Conservation (phyloP, 2,797 vertebrate genomes). For the Enteromius trimaculatus region DNA sequence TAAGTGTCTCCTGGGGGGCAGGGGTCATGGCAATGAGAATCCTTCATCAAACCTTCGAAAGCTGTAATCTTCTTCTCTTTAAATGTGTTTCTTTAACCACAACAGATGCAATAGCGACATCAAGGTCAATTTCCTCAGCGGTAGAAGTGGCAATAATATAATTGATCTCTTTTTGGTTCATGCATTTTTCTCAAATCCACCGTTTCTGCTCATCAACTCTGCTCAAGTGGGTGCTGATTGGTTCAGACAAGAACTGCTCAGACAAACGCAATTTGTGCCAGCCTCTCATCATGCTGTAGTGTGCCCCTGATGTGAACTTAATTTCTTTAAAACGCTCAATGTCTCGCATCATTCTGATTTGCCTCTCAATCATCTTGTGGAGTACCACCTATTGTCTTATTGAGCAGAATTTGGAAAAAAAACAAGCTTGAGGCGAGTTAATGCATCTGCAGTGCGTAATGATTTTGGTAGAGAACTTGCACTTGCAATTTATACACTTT, state of each 20-base stretch:
- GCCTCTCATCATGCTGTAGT: background rate
- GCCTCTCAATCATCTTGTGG: conserved; percentile 25
- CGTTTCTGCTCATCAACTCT: conserved; percentile 2
- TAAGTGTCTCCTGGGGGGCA: conserved; percentile 5
- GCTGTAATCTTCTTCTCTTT: conserved; percentile 29
- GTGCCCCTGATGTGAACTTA: conserved; percentile 26
- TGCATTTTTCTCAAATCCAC: conserved; percentile 9
- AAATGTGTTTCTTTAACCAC: background rate
- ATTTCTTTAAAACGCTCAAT: conserved; percentile 18
- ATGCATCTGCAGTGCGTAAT: background rate
- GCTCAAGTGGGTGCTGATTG: conserved; percentile 40
- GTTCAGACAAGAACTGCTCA: conserved; percentile 20
- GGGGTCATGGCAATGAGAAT: conserved; percentile 28
- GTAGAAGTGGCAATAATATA: conserved; percentile 28
- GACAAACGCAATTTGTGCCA: conserved; percentile 22
- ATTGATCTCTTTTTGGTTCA: background rate
- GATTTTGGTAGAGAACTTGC: background rate
- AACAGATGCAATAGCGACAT: background rate
- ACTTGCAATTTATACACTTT: background rate
- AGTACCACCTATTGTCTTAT: conserved; percentile 9
- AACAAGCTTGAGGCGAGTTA: background rate
- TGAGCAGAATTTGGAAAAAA: background rate
- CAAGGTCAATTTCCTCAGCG: conserved; percentile 16
- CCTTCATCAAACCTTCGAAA: conserved; percentile 35
- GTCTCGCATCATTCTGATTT: conserved; percentile 7